Evolutionary conservation across 2,888 invertebrate genomes (phyloP).

Genomic region (Drosophila niveifrons): DNA sequence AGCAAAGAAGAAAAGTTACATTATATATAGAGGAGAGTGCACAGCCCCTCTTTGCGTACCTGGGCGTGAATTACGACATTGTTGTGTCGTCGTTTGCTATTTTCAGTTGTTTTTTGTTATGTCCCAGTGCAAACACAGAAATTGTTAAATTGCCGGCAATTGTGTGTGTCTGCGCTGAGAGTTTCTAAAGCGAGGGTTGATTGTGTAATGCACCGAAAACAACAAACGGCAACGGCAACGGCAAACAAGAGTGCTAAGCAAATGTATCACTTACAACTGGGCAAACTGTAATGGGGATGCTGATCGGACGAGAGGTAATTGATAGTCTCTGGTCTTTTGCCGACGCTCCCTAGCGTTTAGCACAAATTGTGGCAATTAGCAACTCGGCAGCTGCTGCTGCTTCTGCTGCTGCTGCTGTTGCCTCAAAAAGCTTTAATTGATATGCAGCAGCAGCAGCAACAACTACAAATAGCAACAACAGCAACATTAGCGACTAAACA

Average conservation of each 20-base stretch:
- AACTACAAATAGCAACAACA: not conserved
- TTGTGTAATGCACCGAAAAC: slow-evolving; percentile 55
- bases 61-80: slow-evolving; percentile 84
- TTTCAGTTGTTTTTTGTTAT: slow-evolving; percentile 35
- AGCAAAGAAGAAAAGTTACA: slow-evolving; percentile 64
- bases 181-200: slow-evolving; percentile 58
- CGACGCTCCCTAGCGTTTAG: slow-evolving; percentile 68
- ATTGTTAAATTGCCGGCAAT: slow-evolving; percentile 81
- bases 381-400: slow-evolving; percentile 53
- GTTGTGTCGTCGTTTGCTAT: slow-evolving; percentile 56
- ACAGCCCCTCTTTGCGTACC: slow-evolving; percentile 57
- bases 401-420: slow-evolving; percentile 44
- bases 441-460: slow-evolving; percentile 52
- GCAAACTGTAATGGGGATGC: slow-evolving; percentile 31
- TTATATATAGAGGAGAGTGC: slow-evolving; percentile 45
- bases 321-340: slow-evolving; percentile 56
- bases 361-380: slow-evolving; percentile 80
- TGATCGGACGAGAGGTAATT: slow-evolving; percentile 63
- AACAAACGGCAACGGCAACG: slow-evolving; percentile 14
- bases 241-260: slow-evolving; percentile 11
- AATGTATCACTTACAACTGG: slow-evolving; percentile 74
- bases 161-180: slow-evolving; percentile 44
- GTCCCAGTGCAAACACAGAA: slow-evolving; percentile 59
- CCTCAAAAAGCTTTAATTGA: slow-evolving; percentile 72
- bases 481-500: slow-evolving; percentile 54